Evolutionary conservation across 2,797 vertebrate genomes (phyloP), one percentile per base, ranked within the genome.

Genomic region (Macropus fuliginosus): DNA sequence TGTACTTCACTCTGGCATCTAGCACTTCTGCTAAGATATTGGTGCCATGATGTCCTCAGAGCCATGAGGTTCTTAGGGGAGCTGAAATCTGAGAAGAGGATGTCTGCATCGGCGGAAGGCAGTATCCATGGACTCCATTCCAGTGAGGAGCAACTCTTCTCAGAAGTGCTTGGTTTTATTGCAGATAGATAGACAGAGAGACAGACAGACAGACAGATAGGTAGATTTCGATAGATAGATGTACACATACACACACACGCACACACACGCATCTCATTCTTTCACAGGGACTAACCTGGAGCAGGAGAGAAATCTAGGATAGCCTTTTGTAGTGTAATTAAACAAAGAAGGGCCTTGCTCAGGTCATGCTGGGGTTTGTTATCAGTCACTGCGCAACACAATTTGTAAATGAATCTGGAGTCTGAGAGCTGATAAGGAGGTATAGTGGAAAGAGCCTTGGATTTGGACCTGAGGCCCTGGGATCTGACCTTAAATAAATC

Each of bases 31-130:
- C 97, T 99, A 99, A 98, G 99, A 99, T 97, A 99, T 99, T 9
- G 99, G 99, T 54, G 95, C 99, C 94, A 99, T 99, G 98, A 99
- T 40, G 94, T 50, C 0, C 31, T 50, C 96, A 98, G 98, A 92
- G 99, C 98, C 95, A 99, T 99, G 99, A 99, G 99, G 99, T 99
- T 99, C 97, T 99, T 99, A 0, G 99, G 99, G 96, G 99, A 99
- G 98, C 98, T 99, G 95, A 99, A 66, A n/a, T n/a, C 3, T 59
- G 57, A 62, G 62, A 66, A n/a, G 62, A 66, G 34, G 14, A 5
- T n/a, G 0, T 94, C 99, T 0, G 99, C 99, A 92, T 99, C 99
- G 95, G 98, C 99, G 97, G 99, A 99, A 98, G 99, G 99, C 91
- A 99, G 99, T 54, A 99, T 99, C 74, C 99, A 99, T 3, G 98